Conservation (phyloP, 2,888 invertebrate genomes). For the Hyles lineata region DNA sequence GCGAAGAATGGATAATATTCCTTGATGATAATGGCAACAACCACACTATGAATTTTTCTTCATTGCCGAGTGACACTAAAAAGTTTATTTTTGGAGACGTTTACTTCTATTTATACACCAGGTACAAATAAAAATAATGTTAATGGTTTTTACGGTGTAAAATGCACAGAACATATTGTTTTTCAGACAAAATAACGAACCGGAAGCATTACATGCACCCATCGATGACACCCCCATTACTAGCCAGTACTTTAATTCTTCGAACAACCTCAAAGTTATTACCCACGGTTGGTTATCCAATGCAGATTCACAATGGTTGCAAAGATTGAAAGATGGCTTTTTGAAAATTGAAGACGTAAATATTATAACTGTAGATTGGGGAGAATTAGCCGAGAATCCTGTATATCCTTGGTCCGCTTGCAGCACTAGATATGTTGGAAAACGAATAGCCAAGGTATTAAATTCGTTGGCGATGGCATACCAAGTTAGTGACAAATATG, state of each 20-base stretch:
- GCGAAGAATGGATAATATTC: conserved; percentile 76
- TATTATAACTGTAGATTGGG: conserved; percentile 81
- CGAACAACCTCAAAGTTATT: conserved; percentile 75
- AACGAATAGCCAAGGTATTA: conserved; percentile 63
- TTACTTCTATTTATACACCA: conserved; percentile 78
- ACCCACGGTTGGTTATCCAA: conserved; percentile 84
- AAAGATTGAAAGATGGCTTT: conserved; percentile 72
- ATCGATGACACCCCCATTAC: conserved; percentile 47
- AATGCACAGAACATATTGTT: not conserved
- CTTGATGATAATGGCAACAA: conserved; percentile 73
- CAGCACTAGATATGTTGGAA: conserved; percentile 75
- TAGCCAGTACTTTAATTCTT: conserved; percentile 68
- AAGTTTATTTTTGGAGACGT: conserved; percentile 65
- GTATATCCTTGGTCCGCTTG: conserved; percentile 74
- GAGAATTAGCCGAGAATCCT: conserved; percentile 65
- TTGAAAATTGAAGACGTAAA: conserved; percentile 74
- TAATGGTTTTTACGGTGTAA: not conserved
- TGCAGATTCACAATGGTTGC: conserved; percentile 66
- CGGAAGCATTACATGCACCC: conserved; percentile 61
- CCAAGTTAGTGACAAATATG: conserved; percentile 47
- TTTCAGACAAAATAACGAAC: conserved; percentile 61
- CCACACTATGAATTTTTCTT: conserved; percentile 69
- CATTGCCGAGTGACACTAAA: conserved; percentile 56
- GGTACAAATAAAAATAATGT: conserved; percentile 50
- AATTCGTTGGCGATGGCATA: conserved; percentile 53